Evolutionary conservation across 1,140 invertebrate genomes (phyloP).

Genomic region (Drosophila auraria): DNA sequence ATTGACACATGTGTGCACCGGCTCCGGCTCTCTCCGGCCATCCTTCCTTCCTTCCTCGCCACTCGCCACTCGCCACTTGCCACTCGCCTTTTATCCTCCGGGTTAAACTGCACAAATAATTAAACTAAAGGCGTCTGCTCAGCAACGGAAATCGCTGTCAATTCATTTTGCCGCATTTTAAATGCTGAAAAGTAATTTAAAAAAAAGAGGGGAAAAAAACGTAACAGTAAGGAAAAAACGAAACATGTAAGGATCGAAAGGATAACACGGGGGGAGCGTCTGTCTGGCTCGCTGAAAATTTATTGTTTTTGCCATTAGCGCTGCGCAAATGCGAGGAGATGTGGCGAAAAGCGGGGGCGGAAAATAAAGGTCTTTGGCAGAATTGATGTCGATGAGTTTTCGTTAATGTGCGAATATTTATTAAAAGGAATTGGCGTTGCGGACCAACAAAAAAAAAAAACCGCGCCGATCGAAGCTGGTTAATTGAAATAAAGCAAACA

Average conservation of each 20-base stretch:
- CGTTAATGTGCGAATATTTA: conserved; percentile 82
- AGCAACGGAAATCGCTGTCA: conserved; percentile 70
- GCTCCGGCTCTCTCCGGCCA: conserved; percentile 36
- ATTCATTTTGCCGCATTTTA: conserved; percentile 82
- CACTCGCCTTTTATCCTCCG: conserved; percentile 33
- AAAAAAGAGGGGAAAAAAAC: not conserved
- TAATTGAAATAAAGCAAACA: conserved; percentile 64
- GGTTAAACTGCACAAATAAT: conserved; percentile 67
- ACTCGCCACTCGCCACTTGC: not conserved
- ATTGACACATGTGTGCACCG: conserved; percentile 69
- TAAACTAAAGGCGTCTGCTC: conserved; percentile 71
- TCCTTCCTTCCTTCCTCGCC: conserved; percentile 3
- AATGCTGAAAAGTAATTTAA: conserved; percentile 76
- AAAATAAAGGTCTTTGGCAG: conserved; percentile 38
- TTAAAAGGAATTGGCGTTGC: conserved; percentile 68
- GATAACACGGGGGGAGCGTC: conserved; percentile 54
- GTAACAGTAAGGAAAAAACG: conserved; percentile 7
- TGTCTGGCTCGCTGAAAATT: conserved; percentile 61
- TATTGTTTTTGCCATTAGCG: conserved; percentile 82
- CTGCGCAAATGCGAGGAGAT: conserved; percentile 54
- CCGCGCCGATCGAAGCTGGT: conserved; percentile 33
- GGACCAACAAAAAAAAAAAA: not conserved
- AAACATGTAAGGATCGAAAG: conserved; percentile 69
- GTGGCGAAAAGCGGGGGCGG: conserved; percentile 8
- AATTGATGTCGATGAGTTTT: conserved; percentile 58